Conservation (phyloP, 2,797 vertebrate genomes). For the Yasuhikotakia modesta region DNA sequence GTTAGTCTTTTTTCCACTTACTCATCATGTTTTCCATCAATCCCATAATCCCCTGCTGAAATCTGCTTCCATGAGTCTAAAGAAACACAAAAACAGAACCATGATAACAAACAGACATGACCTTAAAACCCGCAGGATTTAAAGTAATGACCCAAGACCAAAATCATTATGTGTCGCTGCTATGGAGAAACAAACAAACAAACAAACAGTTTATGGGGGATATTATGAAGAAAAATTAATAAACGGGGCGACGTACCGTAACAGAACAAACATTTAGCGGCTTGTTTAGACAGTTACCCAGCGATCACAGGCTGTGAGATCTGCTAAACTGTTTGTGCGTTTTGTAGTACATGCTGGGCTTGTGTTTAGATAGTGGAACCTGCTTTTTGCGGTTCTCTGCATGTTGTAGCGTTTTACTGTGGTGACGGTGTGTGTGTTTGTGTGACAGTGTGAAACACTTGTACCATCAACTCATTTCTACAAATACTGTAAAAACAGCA, state of each 20-base stretch:
- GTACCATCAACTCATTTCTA: neutral
- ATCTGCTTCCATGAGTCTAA: too few species aligned
- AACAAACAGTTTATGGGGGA: neutral
- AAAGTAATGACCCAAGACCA: neutral
- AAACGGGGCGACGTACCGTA: neutral
- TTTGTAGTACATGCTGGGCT: neutral
- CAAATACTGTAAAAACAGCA: conserved; percentile 2
- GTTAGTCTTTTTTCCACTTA: neutral
- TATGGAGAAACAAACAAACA: neutral
- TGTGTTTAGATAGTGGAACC: neutral
- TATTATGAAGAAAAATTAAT: neutral
- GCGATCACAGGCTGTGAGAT: neutral
- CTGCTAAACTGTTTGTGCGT: neutral
- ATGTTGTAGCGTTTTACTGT: neutral
- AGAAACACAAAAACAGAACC: neutral
- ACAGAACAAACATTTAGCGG: neutral
- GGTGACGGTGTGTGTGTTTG: neutral
- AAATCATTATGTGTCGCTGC: neutral
- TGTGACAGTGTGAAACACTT: neutral
- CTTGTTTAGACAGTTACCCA: neutral
- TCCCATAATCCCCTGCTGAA: neutral
- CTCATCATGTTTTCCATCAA: neutral
- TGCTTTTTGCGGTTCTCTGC: neutral
- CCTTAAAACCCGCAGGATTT: neutral
- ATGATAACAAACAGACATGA: neutral